Conservation (phyloP, 2,113 vertebrate species). For the Irena cyanogastra region DNA sequence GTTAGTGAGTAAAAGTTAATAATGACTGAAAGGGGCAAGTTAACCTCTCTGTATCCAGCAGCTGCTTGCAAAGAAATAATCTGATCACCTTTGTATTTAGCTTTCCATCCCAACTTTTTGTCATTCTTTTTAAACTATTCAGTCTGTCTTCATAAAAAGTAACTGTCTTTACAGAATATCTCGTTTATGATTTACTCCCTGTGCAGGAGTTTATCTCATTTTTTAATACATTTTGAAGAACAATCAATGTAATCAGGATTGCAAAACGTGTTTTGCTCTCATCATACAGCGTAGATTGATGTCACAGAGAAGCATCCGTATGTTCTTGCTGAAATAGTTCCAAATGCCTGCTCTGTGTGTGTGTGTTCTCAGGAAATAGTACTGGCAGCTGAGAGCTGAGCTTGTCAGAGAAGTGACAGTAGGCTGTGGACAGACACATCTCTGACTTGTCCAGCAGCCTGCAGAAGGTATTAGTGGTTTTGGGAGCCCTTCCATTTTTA, state of each 20-base stretch:
- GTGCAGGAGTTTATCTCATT: not conserved
- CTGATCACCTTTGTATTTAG: not conserved
- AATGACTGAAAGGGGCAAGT: not conserved
- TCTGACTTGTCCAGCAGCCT: not conserved
- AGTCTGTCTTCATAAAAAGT: not conserved
- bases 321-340: not conserved
- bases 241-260: not conserved
- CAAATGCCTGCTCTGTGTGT: not conserved
- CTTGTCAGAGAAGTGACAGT: not conserved
- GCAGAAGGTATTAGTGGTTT: not conserved
- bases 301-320: not conserved
- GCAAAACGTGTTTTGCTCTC: not conserved
- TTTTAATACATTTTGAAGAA: not conserved
- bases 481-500: not conserved
- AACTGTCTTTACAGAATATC: not conserved
- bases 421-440: not conserved
- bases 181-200: not conserved
- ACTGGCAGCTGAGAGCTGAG: not conserved
- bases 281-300: not conserved
- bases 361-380: not conserved
- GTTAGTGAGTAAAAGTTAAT: slow-evolving; percentile 18
- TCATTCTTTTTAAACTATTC: not conserved
- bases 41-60: slow-evolving; percentile 39
- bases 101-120: not conserved
- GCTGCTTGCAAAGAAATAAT: slow-evolving; percentile 27